These are phyloP conservation scores for Melanotus villosus DNA, from an alignment of 2,888 invertebrate species.

Conservation along the genomic window DNA sequence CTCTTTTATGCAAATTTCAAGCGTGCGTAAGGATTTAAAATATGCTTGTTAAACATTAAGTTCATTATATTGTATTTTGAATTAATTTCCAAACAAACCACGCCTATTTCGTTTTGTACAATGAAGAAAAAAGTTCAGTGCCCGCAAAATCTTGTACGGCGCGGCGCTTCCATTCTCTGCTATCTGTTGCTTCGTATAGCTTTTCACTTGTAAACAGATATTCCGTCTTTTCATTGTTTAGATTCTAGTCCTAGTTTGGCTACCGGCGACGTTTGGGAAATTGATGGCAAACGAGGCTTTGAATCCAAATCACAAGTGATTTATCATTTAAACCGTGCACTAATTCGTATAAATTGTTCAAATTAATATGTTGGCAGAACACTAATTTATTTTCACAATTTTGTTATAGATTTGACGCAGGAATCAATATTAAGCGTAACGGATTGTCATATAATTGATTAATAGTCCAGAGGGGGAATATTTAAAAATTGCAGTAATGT, in stretches of 20 bases:
- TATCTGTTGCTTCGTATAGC: background rate
- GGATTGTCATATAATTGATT: constrained; percentile 2
- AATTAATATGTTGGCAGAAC: constrained; percentile 17
- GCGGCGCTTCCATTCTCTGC: no score
- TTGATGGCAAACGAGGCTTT: constrained; percentile 2
- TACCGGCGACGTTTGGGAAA: constrained; percentile 15
- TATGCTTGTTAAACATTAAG: no score
- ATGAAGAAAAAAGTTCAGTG: no score
- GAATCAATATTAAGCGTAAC: constrained; percentile 12
- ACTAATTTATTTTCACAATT: constrained; percentile 4
- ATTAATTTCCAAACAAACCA: no score
- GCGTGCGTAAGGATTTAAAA: no score
- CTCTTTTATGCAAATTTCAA: no score
- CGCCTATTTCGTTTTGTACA: no score
- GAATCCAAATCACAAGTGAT: background rate
- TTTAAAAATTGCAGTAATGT: background rate
- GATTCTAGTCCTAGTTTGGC: background rate
- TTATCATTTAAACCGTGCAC: constrained; percentile 2
- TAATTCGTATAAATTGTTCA: constrained; percentile 13
- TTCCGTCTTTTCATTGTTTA: background rate
- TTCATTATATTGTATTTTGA: no score
- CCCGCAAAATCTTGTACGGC: no score
- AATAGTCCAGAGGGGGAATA: background rate
- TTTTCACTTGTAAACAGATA: background rate
- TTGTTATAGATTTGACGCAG: constrained; percentile 14